These are phyloP conservation scores for Hydriomena furcata DNA, from an alignment of 2,888 invertebrate species.

Conservation along the genomic window DNA sequence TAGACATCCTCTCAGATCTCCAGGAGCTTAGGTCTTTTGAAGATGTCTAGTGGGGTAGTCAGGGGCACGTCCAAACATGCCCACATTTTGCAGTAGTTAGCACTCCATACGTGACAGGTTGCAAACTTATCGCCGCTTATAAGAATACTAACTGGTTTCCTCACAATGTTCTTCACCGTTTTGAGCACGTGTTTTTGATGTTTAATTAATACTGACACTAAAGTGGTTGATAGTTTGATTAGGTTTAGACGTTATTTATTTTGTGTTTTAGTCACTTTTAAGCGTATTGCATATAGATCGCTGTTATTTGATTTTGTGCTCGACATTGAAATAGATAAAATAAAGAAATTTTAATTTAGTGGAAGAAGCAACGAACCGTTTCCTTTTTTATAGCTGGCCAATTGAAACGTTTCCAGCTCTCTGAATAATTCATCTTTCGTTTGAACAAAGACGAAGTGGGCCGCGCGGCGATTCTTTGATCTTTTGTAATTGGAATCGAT, in stretches of 20 bases:
- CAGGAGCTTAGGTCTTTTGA: no score
- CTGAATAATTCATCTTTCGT: constrained; percentile 84
- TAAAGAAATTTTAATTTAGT: constrained; percentile 80
- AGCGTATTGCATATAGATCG: background rate
- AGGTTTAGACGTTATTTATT: background rate
- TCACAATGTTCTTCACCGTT: no score
- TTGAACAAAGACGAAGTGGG: constrained; percentile 84
- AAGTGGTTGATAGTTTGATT: no score
- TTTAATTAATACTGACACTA: no score
- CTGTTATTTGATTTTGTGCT: constrained; percentile 36
- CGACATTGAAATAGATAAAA: constrained; percentile 66
- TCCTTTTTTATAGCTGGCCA: constrained; percentile 83
- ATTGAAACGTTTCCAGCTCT: constrained; percentile 84
- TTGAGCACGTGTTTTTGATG: no score
- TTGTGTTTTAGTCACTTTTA: background rate
- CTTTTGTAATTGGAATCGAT: constrained; percentile 84
- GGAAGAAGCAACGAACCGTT: constrained; percentile 82
- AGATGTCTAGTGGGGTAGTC: no score
- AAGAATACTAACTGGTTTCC: no score
- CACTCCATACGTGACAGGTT: no score
- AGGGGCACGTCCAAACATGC: no score
- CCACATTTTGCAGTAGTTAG: no score
- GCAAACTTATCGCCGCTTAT: no score
- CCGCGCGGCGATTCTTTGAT: constrained; percentile 83
- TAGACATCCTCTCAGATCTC: no score